Evolutionary conservation across 1,140 invertebrate genomes (phyloP).

Genomic region (Solenopsis fugax): DNA sequence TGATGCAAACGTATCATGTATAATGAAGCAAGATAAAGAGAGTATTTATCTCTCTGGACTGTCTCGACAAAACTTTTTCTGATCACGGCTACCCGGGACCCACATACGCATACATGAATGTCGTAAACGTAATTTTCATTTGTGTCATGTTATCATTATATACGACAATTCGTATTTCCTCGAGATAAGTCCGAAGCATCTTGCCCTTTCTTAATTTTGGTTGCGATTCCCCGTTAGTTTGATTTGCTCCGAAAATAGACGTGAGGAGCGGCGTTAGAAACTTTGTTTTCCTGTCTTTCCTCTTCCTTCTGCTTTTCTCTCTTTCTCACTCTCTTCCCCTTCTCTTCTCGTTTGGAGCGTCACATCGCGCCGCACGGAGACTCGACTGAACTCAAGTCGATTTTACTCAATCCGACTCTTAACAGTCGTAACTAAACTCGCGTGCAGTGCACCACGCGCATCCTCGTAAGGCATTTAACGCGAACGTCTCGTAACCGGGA

Average conservation of each 20-base stretch:
- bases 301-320: conserved; percentile 55
- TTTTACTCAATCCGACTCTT: conserved; percentile 59
- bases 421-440: conserved; percentile 81
- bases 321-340: conserved; percentile 19
- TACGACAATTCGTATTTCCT: not conserved
- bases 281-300: conserved; percentile 38
- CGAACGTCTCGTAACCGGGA: conserved; percentile 20
- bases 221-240: conserved; percentile 22
- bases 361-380: conserved; percentile 35
- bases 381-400: conserved; percentile 65
- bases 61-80: conserved; percentile 37
- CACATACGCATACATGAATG: not conserved
- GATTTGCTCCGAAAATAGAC: conserved; percentile 38
- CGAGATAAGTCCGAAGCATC: not conserved
- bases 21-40: conserved; percentile 40
- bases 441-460: conserved; percentile 57
- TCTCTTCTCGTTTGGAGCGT: conserved; percentile 43
- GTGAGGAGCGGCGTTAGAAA: conserved; percentile 13
- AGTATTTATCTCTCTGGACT: conserved; percentile 45
- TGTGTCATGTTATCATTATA: not conserved
- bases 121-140: conserved; percentile 2
- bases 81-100: not conserved
- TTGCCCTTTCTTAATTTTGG: conserved; percentile 13
- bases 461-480: not conserved
- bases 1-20: conserved; percentile 53